These are phyloP conservation scores for Solenodon paradoxus DNA, from an alignment of 2,113 vertebrate species.

Conservation along the genomic window DNA sequence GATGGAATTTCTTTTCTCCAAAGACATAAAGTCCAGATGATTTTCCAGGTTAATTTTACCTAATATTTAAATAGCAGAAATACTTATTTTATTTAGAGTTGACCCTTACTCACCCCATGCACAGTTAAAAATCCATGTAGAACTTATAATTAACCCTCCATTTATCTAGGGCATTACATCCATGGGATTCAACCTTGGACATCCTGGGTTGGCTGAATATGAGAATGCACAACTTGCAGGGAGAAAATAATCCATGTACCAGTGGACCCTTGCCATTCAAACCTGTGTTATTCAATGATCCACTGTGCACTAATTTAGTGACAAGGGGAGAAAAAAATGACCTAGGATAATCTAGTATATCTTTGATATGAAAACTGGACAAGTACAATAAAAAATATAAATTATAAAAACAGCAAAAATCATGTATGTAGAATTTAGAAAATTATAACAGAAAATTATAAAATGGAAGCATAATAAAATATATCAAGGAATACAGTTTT, in stretches of 20 bases:
- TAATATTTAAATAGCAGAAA: not conserved
- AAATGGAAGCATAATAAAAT: not conserved
- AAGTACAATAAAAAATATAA: not conserved
- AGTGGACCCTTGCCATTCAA: too few relatives aligned
- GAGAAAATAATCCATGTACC: too few relatives aligned
- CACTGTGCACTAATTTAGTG: not conserved
- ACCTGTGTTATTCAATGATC: too few relatives aligned
- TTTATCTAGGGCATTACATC: too few relatives aligned
- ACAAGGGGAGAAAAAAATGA: not conserved
- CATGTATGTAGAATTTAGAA: not conserved
- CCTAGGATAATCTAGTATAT: not conserved
- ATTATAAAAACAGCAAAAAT: conserved; percentile 19
- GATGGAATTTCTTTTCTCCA: not conserved
- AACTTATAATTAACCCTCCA: too few relatives aligned
- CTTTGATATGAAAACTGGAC: not conserved
- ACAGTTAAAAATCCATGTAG: too few relatives aligned
- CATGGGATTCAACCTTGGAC: too few relatives aligned
- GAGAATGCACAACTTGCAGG: too few relatives aligned
- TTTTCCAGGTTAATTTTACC: not conserved
- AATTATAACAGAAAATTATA: not conserved
- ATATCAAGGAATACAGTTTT: not conserved
- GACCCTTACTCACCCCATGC: too few relatives aligned
- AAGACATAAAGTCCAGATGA: not conserved
- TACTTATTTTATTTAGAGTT: not conserved
- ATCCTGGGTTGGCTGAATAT: too few relatives aligned